A percentile compares a stretch with the other conserved stretches of the same genome.
phyloP scores from a whole-genome alignment of 2,888 invertebrate genomes.

The Octodonta nipae region DNA sequence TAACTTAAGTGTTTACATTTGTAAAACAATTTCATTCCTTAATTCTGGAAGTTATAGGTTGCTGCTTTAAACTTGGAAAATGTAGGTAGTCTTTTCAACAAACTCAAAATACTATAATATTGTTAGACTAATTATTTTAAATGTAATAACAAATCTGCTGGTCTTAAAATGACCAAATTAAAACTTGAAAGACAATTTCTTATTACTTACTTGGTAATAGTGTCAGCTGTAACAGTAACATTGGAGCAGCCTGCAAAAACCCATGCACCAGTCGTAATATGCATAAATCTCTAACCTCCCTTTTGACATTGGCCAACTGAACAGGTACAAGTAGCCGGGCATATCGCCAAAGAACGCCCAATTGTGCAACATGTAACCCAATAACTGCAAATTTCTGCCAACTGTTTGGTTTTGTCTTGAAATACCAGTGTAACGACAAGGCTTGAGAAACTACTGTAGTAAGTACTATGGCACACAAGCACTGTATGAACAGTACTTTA shows the following conservation, averaged over 20 bases:
- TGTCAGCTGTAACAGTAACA: conserved; percentile 70
- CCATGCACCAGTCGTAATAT: conserved; percentile 74
- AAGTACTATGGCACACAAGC: conserved; percentile 55
- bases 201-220: conserved; percentile 37
- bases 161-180: too few relatives aligned
- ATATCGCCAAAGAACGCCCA: conserved; percentile 68
- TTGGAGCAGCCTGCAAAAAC: conserved; percentile 78
- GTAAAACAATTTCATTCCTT: too few relatives aligned
- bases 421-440: conserved; percentile 55
- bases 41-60: too few relatives aligned
- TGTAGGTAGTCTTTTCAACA: too few relatives aligned
- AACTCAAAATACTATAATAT: too few relatives aligned
- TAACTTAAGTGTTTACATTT: too few relatives aligned
- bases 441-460: conserved; percentile 66
- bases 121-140: too few relatives aligned
- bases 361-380: conserved; percentile 51
- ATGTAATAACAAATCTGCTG: too few relatives aligned
- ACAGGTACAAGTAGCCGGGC: conserved; percentile 74
- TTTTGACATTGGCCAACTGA: conserved; percentile 66
- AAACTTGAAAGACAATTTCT: not conserved
- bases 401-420: conserved; percentile 27
- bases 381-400: conserved; percentile 41
- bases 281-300: conserved; percentile 62
- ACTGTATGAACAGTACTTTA: conserved; percentile 51
- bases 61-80: too few relatives aligned